These are phyloP conservation scores for Ceuthmochares aereus DNA, from an alignment of 2,113 vertebrate species.

Conservation along the genomic window DNA sequence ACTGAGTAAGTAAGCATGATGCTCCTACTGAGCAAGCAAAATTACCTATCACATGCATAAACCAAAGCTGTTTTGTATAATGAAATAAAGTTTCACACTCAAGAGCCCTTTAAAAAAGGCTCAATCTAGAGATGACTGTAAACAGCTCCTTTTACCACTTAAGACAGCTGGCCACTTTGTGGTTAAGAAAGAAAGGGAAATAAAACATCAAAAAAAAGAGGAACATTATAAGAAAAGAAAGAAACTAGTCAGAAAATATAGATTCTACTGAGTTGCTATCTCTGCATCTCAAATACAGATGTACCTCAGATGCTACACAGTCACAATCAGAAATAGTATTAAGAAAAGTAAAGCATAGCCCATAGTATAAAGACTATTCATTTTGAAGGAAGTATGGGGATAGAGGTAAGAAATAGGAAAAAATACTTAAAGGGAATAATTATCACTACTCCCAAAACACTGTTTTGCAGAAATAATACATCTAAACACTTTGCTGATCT, in stretches of 20 bases:
- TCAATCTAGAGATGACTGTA: background rate
- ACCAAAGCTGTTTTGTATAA: background rate
- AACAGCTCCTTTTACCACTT: background rate
- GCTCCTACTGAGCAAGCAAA: background rate
- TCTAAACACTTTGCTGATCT: background rate
- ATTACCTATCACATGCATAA: background rate
- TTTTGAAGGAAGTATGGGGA: background rate
- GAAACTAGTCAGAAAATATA: background rate
- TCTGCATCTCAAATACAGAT: background rate
- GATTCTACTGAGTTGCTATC: background rate
- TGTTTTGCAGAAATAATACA: background rate
- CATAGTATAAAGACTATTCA: background rate
- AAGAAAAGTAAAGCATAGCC: background rate
- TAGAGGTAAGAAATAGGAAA: background rate
- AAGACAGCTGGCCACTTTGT: background rate
- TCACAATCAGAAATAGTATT: background rate
- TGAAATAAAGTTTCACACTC: background rate
- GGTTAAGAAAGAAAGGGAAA: background rate
- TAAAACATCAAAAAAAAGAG: background rate
- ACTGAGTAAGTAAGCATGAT: background rate
- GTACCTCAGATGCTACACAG: background rate
- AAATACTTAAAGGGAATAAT: background rate
- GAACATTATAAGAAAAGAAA: background rate
- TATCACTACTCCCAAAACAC: background rate
- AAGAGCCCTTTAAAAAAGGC: background rate